A percentile compares a stretch with the other conserved stretches of the same genome.
Conservation (phyloP, 2,797 vertebrate genomes). For the Danio jaintianensis region DNA sequence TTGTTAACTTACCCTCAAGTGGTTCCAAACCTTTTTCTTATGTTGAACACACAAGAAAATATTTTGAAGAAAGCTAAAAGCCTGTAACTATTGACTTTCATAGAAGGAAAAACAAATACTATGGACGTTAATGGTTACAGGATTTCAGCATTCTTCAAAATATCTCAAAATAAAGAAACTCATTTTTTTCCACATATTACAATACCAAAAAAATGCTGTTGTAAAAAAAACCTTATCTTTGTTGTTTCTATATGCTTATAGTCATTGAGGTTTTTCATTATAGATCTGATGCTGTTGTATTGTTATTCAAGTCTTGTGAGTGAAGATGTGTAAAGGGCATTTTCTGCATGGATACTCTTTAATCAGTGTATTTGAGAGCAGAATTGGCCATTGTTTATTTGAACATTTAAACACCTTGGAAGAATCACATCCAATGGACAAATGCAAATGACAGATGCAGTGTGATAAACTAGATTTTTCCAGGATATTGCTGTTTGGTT, state of each 20-base stretch:
- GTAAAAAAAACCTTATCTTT: not conserved
- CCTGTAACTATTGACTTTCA: no score
- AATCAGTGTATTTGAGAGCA: conserved; percentile 19
- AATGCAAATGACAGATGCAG: conserved; percentile 1
- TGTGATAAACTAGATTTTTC: not conserved
- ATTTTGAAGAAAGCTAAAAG: no score
- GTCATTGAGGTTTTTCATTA: not conserved
- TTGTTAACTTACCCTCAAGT: no score
- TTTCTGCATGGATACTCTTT: conserved; percentile 46
- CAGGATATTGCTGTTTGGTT: not conserved
- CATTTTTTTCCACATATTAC: no score
- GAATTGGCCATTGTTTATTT: conserved; percentile 39
- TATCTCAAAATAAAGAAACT: no score
- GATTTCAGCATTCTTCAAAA: no score
- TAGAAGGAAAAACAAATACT: no score
- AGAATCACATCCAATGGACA: conserved; percentile 13
- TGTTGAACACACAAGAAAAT: no score
- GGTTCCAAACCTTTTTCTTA: no score
- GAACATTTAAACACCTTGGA: conserved; percentile 34
- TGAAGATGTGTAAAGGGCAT: conserved; percentile 39
- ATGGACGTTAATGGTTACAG: no score
- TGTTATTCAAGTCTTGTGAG: conserved; percentile 14
- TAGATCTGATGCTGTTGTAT: not conserved
- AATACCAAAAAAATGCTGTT: no score
- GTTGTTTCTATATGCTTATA: not conserved